Base-by-base conservation (phyloP, 2,113 vertebrate species). In the Oncorhynchus clarkii region DNA sequence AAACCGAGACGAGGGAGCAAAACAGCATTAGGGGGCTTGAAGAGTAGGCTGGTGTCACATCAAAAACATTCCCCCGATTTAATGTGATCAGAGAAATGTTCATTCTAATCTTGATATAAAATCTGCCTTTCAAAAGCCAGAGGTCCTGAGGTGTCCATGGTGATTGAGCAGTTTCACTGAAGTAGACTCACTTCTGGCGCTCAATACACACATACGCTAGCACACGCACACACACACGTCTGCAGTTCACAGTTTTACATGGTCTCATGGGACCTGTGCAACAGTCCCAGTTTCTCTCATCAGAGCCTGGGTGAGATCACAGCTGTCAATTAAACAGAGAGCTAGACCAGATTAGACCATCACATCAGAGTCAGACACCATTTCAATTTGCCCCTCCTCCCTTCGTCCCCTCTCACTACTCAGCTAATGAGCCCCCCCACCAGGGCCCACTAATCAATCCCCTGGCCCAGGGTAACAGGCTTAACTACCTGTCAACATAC, bases 291-390 rank as follows among this genome's bases (percentile, higher is more conserved):
- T 77, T 64, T 65, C 39, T n/a, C n/a, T 62, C 26, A 51, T 54
- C 68, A 57, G 69, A 79, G 78, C 67, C 67, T 62, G 67, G 71
- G 69, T 80, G 80, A 75, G 64, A 82, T 80, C 76, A 77, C 73
- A 69, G 68, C 71, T 80, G 82, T 86, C 78, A 72, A 26, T 80
- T 74, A 78, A 70, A 66, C 20, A 70, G 70, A 60, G 69, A 73
- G 70, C 75, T 74, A 70, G 64, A 75, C 77, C 80, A 79, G 73
- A 83, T 83, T 76, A 76, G 60, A 71, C 79, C 49, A 75, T 81
- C 82, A 79, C 70, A 68, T 84, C 75, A 80, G 70, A 70, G 80
- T 9, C 59, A 24, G 75, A 70, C 71, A 76, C 80, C 80, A 54
- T 54, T 54, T 82, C 75, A 84, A 86, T 86, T 84, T 82, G 71